A percentile compares a stretch with the other conserved stretches of the same genome.
phyloP scores from a whole-genome alignment of 1,140 invertebrate species.

The Diorhabda sublineata region DNA sequence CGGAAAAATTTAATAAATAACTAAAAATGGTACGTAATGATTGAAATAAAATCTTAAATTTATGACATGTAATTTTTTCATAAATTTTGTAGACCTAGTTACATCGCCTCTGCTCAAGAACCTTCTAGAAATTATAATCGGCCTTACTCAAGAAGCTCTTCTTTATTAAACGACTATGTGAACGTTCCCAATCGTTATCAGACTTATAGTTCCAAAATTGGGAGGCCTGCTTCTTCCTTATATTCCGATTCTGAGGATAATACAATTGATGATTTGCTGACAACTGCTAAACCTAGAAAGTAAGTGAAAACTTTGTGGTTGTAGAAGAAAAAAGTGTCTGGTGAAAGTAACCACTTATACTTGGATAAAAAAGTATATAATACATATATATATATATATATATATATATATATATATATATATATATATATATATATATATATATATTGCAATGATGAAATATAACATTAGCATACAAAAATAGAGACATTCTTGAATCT shows the following conservation, averaged over 20 bases:
- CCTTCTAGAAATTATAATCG: constrained; percentile 30
- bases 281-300: constrained; percentile 36
- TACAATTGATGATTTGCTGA: constrained; percentile 33
- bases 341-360: no score
- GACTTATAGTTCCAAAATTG: constrained; percentile 40
- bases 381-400: no score
- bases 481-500: no score
- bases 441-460: no score
- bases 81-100: constrained; percentile 22
- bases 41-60: not conserved
- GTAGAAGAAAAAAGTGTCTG: no score
- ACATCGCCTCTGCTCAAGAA: constrained; percentile 26
- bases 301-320: not conserved
- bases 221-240: constrained; percentile 29
- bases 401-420: no score
- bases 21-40: no score
- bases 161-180: constrained; percentile 42
- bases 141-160: constrained; percentile 39
- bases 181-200: constrained; percentile 38
- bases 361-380: no score
- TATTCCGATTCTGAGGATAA: constrained; percentile 39
- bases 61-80: constrained; percentile 20
- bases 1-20: no score
- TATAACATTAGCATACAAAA: no score
- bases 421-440: no score